Percentiles rank a stretch among this genome's conserved stretches.
Evolutionary conservation across 2,797 vertebrate genomes (phyloP).

Genomic region (Naso thynnoides): DNA sequence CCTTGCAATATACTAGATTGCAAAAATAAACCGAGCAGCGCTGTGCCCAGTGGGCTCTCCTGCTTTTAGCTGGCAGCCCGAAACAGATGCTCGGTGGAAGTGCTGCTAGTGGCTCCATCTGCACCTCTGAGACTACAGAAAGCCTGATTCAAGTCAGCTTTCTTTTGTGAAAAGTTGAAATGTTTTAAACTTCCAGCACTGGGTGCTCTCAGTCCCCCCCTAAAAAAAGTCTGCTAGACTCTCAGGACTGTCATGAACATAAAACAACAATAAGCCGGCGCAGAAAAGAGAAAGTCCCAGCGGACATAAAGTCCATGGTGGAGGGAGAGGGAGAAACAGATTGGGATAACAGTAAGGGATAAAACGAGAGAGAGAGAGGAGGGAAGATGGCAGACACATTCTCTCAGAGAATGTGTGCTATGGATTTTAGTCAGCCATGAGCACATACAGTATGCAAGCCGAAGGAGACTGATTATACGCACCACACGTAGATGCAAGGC

Average conservation of each 20-base stretch:
- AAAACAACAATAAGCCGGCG: constrained; percentile 49
- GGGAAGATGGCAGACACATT: constrained; percentile 10
- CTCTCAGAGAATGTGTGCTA: constrained; percentile 1
- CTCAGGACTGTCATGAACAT: constrained; percentile 58
- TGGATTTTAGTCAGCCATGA: constrained; percentile 18
- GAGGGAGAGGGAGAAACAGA: constrained; percentile 46
- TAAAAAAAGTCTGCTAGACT: constrained; percentile 44
- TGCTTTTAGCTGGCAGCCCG: constrained; percentile 60
- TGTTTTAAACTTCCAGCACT: constrained; percentile 58
- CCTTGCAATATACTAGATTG: constrained; percentile 46
- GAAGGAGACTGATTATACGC: too few species aligned
- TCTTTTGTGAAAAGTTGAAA: constrained; percentile 66
- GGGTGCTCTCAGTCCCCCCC: constrained; percentile 44
- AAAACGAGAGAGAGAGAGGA: constrained; percentile 1
- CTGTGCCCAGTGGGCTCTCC: constrained; percentile 48
- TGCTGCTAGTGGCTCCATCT: constrained; percentile 66
- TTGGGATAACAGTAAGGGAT: constrained; percentile 21
- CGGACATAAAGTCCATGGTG: constrained; percentile 38
- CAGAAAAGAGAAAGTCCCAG: constrained; percentile 47
- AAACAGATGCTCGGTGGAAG: constrained; percentile 73
- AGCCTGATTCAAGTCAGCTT: constrained; percentile 55
- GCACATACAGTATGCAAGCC: background rate
- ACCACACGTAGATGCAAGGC: too few species aligned
- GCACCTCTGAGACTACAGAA: constrained; percentile 68
- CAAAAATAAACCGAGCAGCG: constrained; percentile 51